Percentiles rank a stretch among this genome's conserved stretches.
phyloP scores from a whole-genome alignment of 2,113 vertebrate genomes.

The Nesogale talazaci region DNA sequence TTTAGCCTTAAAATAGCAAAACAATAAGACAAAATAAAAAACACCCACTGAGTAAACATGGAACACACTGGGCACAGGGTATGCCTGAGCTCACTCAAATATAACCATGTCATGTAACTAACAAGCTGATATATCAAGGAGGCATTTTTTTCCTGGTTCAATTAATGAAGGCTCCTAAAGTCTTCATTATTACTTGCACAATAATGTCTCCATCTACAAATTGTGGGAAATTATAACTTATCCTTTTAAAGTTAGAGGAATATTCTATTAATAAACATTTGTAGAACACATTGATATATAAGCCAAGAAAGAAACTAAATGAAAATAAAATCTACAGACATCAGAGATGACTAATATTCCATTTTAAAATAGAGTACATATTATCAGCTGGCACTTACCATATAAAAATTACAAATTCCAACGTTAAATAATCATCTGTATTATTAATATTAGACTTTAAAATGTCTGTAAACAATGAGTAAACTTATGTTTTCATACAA shows the following conservation, averaged over 20 bases:
- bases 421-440: constrained; percentile 37
- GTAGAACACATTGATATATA: not conserved
- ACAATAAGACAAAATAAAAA: constrained; percentile 20
- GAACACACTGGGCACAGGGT: not conserved
- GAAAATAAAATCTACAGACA: constrained; percentile 16
- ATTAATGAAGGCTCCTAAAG: constrained; percentile 27
- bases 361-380: constrained; percentile 18
- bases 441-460: constrained; percentile 48
- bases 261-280: constrained; percentile 45
- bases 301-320: constrained; percentile 38
- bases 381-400: not conserved
- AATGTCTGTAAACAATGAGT: constrained; percentile 41
- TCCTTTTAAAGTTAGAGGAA: not conserved
- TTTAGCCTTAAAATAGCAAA: constrained; percentile 5
- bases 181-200: not conserved
- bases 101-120: constrained; percentile 48
- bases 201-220: constrained; percentile 60
- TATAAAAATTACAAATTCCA: constrained; percentile 48
- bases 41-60: constrained; percentile 50
- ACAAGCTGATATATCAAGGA: constrained; percentile 13
- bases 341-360: constrained; percentile 3
- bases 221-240: constrained; percentile 40
- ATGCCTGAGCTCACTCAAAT: not conserved
- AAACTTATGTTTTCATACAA: constrained; percentile 11
- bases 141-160: constrained; percentile 1